A percentile compares a stretch with the other conserved stretches of the same genome.
phyloP scores from a whole-genome alignment of 2,888 invertebrate species.

The Beris chalybata region DNA sequence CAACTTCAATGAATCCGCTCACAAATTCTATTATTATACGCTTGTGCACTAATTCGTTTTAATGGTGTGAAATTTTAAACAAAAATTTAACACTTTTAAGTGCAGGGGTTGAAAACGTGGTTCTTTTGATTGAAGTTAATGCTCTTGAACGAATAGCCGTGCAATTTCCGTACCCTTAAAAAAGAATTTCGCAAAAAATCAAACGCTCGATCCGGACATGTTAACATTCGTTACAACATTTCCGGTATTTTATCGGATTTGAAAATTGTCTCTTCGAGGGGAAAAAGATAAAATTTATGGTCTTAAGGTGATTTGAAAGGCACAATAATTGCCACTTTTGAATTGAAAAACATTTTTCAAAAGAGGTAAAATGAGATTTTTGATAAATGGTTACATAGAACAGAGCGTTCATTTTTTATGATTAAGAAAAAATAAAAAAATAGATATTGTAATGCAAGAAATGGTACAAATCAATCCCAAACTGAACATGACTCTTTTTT shows the following conservation, averaged over 20 bases:
- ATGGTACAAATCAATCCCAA: too few relatives aligned
- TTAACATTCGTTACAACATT: slow-evolving; percentile 24
- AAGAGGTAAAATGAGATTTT: too few relatives aligned
- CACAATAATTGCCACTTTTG: too few relatives aligned
- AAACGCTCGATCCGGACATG: slow-evolving; percentile 16
- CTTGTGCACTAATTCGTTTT: slow-evolving; percentile 22
- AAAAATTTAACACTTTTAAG: neutral
- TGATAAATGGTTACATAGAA: too few relatives aligned
- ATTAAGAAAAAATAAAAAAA: too few relatives aligned
- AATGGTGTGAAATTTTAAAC: slow-evolving; percentile 28
- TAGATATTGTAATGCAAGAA: too few relatives aligned
- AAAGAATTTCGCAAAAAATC: slow-evolving; percentile 2
- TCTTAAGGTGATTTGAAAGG: too few relatives aligned
- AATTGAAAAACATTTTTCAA: too few relatives aligned
- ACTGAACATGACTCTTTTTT: too few relatives aligned
- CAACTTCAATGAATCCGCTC: too few relatives aligned
- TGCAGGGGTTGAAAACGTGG: neutral
- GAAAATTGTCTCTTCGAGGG: neutral
- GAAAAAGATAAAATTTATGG: too few relatives aligned
- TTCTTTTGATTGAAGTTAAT: slow-evolving; percentile 26
- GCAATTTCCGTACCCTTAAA: slow-evolving; percentile 7
- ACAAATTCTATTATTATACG: neutral
- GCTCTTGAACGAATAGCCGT: slow-evolving; percentile 23
- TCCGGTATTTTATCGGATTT: slow-evolving; percentile 5
- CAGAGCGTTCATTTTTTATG: too few relatives aligned